These are phyloP conservation scores for Zonitis immaculata DNA, from an alignment of 2,888 invertebrate genomes.

Conservation along the genomic window DNA sequence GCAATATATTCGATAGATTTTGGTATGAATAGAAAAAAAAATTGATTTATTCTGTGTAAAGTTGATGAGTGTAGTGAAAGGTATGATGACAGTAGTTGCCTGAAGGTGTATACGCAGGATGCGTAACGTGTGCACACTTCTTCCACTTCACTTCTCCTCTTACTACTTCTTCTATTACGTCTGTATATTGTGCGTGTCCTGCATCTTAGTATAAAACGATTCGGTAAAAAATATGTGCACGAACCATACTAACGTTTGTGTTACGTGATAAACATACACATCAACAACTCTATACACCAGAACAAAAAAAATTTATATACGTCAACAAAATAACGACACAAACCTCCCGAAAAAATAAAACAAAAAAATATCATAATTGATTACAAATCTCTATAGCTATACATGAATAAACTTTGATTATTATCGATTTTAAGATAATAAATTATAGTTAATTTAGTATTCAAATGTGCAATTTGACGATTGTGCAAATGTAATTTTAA, in stretches of 20 bases:
- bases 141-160: background rate
- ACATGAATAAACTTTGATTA: too few relatives aligned
- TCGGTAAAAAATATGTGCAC: constrained; percentile 27
- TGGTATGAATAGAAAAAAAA: too few relatives aligned
- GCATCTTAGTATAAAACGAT: constrained; percentile 20
- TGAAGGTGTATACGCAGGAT: constrained; percentile 24
- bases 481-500: background rate
- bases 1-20: too few relatives aligned
- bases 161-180: background rate
- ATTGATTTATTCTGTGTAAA: too few relatives aligned
- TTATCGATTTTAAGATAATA: too few relatives aligned
- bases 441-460: too few relatives aligned
- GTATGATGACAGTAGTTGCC: constrained; percentile 26
- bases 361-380: background rate
- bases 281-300: too few relatives aligned
- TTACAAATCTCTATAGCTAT: background rate
- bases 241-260: constrained; percentile 23
- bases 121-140: constrained; percentile 29
- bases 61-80: constrained; percentile 23
- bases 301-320: background rate
- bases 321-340: background rate
- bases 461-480: background rate
- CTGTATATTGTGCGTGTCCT: constrained; percentile 26
- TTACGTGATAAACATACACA: constrained; percentile 27
- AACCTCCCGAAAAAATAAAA: background rate